Evolutionary conservation across 2,113 vertebrate species (phyloP).

Genomic region (Chionomys nivalis): DNA sequence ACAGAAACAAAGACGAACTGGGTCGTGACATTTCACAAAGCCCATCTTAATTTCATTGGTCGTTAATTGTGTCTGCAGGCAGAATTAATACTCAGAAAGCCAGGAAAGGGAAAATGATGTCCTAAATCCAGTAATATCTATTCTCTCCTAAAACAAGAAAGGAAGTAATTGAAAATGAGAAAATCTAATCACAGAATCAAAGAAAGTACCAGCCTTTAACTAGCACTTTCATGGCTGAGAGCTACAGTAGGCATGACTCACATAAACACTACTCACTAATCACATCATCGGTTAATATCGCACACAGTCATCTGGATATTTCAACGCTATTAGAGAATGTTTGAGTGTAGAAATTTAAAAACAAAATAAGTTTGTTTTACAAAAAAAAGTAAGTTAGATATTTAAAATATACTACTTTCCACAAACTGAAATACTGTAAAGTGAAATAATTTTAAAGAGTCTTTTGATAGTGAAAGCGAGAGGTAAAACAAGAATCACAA

Average conservation of each 20-base stretch:
- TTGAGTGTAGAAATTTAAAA: neutral
- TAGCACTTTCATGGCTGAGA: neutral
- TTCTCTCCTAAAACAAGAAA: neutral
- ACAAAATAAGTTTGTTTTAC: neutral
- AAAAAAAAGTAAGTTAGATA: neutral
- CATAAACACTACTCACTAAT: neutral
- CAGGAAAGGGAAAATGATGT: neutral
- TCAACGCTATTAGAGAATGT: no score
- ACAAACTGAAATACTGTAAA: neutral
- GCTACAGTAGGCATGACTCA: neutral
- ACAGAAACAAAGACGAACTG: neutral
- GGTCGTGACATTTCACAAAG: neutral
- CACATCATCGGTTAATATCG: neutral
- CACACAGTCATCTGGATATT: neutral
- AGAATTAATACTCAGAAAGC: neutral
- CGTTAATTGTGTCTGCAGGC: neutral
- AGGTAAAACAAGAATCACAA: no score
- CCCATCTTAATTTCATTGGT: neutral
- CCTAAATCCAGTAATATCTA: neutral
- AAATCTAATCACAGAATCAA: neutral
- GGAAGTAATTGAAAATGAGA: neutral
- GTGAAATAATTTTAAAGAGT: neutral
- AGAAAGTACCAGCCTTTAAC: neutral
- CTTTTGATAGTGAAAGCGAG: neutral
- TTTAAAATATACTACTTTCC: neutral